A percentile compares a stretch with the other conserved stretches of the same genome.
phyloP scores from a whole-genome alignment of 2,113 vertebrate genomes.

The Thomomys bottae region DNA sequence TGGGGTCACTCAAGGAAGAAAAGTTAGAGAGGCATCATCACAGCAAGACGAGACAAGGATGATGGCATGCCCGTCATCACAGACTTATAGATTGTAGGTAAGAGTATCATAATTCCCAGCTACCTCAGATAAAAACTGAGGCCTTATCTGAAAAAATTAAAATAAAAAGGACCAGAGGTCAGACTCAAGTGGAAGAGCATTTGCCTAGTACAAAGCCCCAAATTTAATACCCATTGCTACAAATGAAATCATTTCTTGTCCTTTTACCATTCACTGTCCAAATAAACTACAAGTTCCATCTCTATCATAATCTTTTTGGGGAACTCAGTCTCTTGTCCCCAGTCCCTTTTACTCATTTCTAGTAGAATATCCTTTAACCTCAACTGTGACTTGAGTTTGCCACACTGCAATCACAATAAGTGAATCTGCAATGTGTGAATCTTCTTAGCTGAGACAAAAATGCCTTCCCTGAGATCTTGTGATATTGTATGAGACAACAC shows the following conservation, averaged over 20 bases:
- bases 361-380: background rate
- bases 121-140: too few relatives aligned
- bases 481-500: background rate
- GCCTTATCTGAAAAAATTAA: too few relatives aligned
- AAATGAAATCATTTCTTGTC: background rate
- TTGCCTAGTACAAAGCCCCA: too few relatives aligned
- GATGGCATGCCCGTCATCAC: too few relatives aligned
- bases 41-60: too few relatives aligned
- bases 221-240: too few relatives aligned
- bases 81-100: too few relatives aligned
- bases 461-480: background rate
- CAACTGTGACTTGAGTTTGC: background rate
- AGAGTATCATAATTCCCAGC: too few relatives aligned
- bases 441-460: conserved; percentile 13
- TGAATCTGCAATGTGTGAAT: background rate
- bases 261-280: background rate
- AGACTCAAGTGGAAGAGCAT: too few relatives aligned
- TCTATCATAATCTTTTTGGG: background rate
- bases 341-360: background rate
- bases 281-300: background rate
- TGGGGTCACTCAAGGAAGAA: too few relatives aligned
- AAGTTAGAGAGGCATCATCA: too few relatives aligned
- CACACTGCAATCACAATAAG: background rate
- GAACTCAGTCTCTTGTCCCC: background rate
- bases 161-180: too few relatives aligned